These are phyloP conservation scores for Litocranius walleri DNA, from an alignment of 2,113 vertebrate species.

Conservation along the genomic window DNA sequence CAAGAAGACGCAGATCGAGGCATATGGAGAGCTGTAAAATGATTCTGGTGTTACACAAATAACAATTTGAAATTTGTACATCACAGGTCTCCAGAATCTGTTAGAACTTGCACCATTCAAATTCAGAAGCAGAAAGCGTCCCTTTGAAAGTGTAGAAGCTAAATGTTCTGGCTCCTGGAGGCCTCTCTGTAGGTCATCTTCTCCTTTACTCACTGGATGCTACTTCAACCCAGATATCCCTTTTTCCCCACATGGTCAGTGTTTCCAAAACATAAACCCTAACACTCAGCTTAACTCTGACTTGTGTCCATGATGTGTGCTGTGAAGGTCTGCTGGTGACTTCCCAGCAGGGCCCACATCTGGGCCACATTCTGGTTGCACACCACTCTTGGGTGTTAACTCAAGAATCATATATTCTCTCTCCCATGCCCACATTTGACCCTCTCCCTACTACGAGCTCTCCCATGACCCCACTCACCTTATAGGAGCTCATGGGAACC, in stretches of 20 bases:
- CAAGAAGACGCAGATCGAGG: neutral
- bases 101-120: neutral
- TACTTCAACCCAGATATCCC: neutral
- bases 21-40: neutral
- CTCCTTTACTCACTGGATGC: neutral
- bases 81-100: neutral
- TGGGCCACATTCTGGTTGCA: neutral
- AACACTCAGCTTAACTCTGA: neutral
- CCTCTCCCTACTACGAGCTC: neutral
- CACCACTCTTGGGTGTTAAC: neutral
- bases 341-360: neutral
- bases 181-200: neutral
- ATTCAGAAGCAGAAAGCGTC: neutral
- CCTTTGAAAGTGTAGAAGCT: neutral
- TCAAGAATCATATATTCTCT: neutral
- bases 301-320: neutral
- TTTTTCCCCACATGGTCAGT: neutral
- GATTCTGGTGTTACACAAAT: neutral
- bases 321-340: neutral
- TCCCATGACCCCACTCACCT: neutral
- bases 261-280: neutral
- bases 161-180: neutral
- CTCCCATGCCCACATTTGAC: neutral
- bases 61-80: neutral
- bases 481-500: neutral